These are phyloP conservation scores for Peromyscus eremicus DNA, from an alignment of 2,797 vertebrate genomes.

Conservation along the genomic window DNA sequence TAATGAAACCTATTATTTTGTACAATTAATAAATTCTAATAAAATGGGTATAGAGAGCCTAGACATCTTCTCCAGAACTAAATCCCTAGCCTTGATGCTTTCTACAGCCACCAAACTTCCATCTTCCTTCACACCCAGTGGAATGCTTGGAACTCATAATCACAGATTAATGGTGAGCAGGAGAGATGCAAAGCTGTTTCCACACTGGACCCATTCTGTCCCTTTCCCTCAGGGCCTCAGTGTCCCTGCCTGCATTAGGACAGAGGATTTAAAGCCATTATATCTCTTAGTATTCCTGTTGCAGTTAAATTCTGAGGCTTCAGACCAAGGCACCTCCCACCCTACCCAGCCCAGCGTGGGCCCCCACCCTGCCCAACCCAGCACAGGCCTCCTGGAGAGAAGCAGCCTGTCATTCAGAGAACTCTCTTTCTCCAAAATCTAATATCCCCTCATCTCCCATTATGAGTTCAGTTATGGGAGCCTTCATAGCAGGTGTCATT, in stretches of 20 bases:
- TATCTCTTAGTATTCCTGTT: background rate
- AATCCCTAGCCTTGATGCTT: background rate
- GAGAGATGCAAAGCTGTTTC: background rate
- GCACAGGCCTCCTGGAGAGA: constrained; percentile 30
- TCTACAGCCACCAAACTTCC: background rate
- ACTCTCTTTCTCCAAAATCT: constrained; percentile 74
- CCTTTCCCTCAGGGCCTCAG: background rate
- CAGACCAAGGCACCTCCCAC: background rate
- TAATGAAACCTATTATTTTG: background rate
- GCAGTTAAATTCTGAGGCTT: background rate
- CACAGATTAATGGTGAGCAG: background rate
- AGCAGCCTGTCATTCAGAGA: constrained; percentile 72
- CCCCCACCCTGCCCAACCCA: background rate
- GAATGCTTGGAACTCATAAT: background rate
- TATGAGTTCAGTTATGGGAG: constrained; percentile 80
- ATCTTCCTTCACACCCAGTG: background rate
- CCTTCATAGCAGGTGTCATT: constrained; percentile 83
- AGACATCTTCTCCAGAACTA: background rate
- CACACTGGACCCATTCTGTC: background rate
- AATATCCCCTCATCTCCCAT: constrained; percentile 80
- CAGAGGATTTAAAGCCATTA: background rate
- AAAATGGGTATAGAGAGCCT: background rate
- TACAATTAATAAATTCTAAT: background rate
- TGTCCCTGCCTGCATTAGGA: background rate
- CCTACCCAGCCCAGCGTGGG: background rate